A percentile compares a stretch with the other conserved stretches of the same genome.
Evolutionary conservation across 1,140 invertebrate genomes (phyloP).

Genomic region (Idris sp.): DNA sequence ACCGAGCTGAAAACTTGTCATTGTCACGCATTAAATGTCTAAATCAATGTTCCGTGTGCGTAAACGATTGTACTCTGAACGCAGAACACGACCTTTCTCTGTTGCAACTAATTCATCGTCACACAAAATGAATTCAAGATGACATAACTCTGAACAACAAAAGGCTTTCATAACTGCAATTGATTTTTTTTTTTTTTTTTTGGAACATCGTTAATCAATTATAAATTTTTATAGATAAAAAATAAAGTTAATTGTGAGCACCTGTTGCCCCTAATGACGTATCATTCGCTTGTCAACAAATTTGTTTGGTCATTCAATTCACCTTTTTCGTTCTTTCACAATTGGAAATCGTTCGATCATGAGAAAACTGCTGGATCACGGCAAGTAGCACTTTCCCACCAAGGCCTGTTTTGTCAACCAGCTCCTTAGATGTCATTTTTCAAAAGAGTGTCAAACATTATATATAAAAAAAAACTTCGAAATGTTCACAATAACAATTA

Average conservation of each 20-base stretch:
- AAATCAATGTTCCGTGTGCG: conserved; percentile 34
- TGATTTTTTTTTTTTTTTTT: conserved; percentile 13
- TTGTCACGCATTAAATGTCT: conserved; percentile 44
- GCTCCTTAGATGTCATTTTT: conserved; percentile 23
- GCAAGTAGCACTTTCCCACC: conserved; percentile 32
- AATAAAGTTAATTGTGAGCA: conserved; percentile 4
- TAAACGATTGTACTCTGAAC: conserved; percentile 30
- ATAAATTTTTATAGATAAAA: too few species aligned
- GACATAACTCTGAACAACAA: conserved; percentile 13
- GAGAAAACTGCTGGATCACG: conserved; percentile 28
- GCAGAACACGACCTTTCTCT: conserved; percentile 22
- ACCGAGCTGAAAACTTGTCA: conserved; percentile 43
- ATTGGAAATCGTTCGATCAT: conserved; percentile 1
- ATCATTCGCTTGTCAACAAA: conserved; percentile 3
- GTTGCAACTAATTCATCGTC: conserved; percentile 43
- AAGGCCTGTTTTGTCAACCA: conserved; percentile 29
- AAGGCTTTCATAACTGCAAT: conserved; percentile 18
- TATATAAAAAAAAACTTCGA: too few species aligned
- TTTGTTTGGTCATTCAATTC: conserved; percentile 4
- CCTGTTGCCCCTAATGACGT: background rate
- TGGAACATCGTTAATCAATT: background rate
- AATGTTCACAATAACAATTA: too few species aligned
- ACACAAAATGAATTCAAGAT: conserved; percentile 16
- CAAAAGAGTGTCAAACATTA: conserved; percentile 31
- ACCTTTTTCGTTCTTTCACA: background rate